Evolutionary conservation across 2,797 vertebrate species (phyloP), one percentile per base, ranked within the genome.

Genomic region (Coreius guichenoti): DNA sequence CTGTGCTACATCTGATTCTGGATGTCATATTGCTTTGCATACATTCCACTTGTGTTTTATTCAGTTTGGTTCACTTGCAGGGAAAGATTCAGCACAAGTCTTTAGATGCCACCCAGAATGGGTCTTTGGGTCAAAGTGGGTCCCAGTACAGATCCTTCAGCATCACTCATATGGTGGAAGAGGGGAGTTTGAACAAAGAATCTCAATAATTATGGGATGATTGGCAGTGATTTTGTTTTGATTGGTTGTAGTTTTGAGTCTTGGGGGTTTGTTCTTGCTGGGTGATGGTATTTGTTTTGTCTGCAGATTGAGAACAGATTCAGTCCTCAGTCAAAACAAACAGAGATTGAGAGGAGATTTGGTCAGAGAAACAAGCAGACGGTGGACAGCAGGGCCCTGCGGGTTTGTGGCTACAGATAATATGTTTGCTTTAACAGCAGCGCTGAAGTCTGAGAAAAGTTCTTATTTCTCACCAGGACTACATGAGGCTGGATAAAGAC

Each of bases 151-250:
- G 84, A 81, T 76, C 87, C 87, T 96, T 96, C 93, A 95, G 94
- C 91, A 95, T 96, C 90, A 91, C 93, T 82, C 51, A 93, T 76
- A 93, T 95, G 92, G 94, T 95, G 69, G 88, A 95, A 83, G 88
- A 96, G 95, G 95, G 90, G 92, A 94, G 26, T 77, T 8, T 76
- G 33, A n/a, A 56, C 74, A 14, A 31, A 36, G 45, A 76, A 36
- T 56, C 49, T 61, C 33, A n/a, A 17, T 39, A 9, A 43, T 43
- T 39, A n/a, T 39, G 33, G 14, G 13, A 3, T 19, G 75, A 54
- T 26, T 69, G 31, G 68, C 13, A 69, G 45, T 69, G 36, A 56
- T 61, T 54, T 43, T 68, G 17, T 49, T 74, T 70, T 45, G 19
- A 8, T 67, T 82, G 3, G 9, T n/a, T 31, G 33, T 54, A 47